phyloP scores from a whole-genome alignment of 2,888 invertebrate genomes.

The Phyllotreta striolata region DNA sequence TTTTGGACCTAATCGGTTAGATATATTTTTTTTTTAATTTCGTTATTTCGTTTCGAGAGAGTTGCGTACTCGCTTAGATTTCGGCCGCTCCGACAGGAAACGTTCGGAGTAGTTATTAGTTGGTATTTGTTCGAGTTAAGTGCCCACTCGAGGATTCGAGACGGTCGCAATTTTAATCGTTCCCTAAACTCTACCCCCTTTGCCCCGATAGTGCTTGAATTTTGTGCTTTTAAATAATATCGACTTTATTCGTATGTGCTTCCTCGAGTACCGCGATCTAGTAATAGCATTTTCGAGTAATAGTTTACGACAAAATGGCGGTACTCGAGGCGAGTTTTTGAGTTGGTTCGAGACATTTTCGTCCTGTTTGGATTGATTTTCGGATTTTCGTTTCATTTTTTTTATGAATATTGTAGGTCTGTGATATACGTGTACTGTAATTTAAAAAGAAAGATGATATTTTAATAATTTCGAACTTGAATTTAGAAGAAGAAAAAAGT shows the following conservation, averaged over 20 bases:
- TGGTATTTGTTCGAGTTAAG: slow-evolving; percentile 42
- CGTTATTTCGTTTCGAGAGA: neutral
- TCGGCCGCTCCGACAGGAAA: neutral
- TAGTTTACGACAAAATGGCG: no score
- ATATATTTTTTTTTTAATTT: slow-evolving; percentile 7
- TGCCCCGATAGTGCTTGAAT: slow-evolving; percentile 42
- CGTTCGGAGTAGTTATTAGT: slow-evolving; percentile 1
- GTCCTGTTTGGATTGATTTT: neutral
- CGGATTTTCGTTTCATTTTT: slow-evolving; percentile 20
- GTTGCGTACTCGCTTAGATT: neutral
- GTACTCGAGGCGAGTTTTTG: no score
- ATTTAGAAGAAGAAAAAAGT: slow-evolving; percentile 39
- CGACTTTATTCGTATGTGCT: slow-evolving; percentile 34
- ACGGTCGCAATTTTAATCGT: slow-evolving; percentile 36
- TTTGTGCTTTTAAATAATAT: slow-evolving; percentile 40
- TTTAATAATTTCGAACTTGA: slow-evolving; percentile 51
- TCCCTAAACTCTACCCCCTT: neutral
- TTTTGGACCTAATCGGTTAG: no score
- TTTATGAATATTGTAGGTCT: slow-evolving; percentile 61
- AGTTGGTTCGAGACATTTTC: no score
- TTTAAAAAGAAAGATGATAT: slow-evolving; percentile 53
- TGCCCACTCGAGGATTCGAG: slow-evolving; percentile 45
- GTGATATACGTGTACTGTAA: slow-evolving; percentile 62
- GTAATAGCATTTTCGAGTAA: neutral
- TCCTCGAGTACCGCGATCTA: slow-evolving; percentile 1